These are phyloP conservation scores for Danaus chrysippus DNA, from an alignment of 2,888 invertebrate species.

Conservation along the genomic window DNA sequence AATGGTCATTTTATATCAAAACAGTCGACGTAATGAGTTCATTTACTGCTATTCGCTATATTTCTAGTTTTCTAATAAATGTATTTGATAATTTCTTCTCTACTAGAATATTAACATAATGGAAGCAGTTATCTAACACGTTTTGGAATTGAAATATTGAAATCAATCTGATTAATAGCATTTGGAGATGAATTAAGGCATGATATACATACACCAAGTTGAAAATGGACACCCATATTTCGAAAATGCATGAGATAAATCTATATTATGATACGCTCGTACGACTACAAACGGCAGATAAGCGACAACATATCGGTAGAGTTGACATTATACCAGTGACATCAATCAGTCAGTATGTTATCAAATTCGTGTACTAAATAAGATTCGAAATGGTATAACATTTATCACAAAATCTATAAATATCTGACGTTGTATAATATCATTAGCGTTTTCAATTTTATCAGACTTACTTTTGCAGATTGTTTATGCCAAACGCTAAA, in stretches of 20 bases:
- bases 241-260: conserved; percentile 9
- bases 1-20: no score
- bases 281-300: background rate
- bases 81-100: no score
- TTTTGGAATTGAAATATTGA: background rate
- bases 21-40: no score
- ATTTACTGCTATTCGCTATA: no score
- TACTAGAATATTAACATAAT: no score
- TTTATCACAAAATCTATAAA: background rate
- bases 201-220: conserved; percentile 3
- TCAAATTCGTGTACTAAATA: conserved; percentile 29
- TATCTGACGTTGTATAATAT: background rate
- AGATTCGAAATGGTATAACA: background rate
- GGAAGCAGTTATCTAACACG: no score
- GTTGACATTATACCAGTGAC: conserved; percentile 47
- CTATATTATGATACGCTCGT: background rate
- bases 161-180: background rate
- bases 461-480: background rate
- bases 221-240: conserved; percentile 5
- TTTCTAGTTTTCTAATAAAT: no score
- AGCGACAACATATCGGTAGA: background rate
- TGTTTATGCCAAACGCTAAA: background rate
- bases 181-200: conserved; percentile 3
- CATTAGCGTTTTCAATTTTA: background rate
- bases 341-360: conserved; percentile 56